phyloP scores from a whole-genome alignment of 2,888 invertebrate species.

The Rhodophaea formosa region DNA sequence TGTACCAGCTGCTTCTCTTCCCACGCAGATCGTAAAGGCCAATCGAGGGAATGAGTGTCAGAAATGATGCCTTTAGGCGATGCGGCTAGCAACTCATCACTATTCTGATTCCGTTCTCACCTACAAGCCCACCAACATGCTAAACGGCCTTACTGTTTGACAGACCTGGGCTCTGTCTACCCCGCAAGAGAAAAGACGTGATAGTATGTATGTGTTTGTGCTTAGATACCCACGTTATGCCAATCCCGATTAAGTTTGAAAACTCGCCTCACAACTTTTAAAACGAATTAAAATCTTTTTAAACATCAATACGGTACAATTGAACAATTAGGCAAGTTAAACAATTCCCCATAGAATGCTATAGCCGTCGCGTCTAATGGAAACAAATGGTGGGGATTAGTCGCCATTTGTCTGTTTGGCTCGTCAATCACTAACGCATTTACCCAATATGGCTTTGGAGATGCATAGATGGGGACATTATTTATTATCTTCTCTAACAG shows the following conservation, averaged over 20 bases:
- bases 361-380: slow-evolving; percentile 38
- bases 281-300: neutral
- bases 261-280: neutral
- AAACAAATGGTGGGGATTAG: slow-evolving; percentile 58
- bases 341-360: neutral
- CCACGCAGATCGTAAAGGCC: too few relatives aligned
- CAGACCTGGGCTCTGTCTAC: too few relatives aligned
- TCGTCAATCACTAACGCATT: slow-evolving; percentile 41
- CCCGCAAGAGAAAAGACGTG: too few relatives aligned
- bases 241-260: neutral
- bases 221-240: too few relatives aligned
- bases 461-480: neutral
- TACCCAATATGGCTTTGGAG: slow-evolving; percentile 13
- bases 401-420: slow-evolving; percentile 58
- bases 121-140: too few relatives aligned
- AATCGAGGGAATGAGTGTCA: slow-evolving; percentile 54
- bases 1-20: slow-evolving; percentile 13
- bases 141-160: too few relatives aligned
- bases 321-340: neutral
- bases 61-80: too few relatives aligned
- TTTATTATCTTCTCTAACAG: too few relatives aligned
- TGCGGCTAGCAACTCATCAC: too few relatives aligned
- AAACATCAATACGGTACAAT: neutral
- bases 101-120: too few relatives aligned
- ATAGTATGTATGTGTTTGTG: too few relatives aligned